These are phyloP conservation scores for Leucozona laternaria DNA, from an alignment of 2,888 invertebrate genomes.

Conservation along the genomic window DNA sequence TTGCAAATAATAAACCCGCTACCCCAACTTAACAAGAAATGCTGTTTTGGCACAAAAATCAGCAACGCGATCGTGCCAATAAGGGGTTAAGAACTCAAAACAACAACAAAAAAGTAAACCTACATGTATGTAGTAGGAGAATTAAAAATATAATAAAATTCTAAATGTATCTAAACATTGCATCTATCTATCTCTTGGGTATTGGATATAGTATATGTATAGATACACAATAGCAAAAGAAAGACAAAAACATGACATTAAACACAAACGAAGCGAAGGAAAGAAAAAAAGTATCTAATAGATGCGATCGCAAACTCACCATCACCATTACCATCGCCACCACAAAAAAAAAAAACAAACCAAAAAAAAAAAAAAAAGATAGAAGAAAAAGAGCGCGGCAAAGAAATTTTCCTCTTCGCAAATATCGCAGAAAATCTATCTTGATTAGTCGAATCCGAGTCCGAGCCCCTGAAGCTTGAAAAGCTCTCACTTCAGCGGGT, in stretches of 20 bases:
- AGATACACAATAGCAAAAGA: slow-evolving; percentile 50
- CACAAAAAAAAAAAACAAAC: slow-evolving; percentile 50
- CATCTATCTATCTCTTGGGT: slow-evolving; percentile 50
- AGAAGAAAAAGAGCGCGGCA: slow-evolving; percentile 49
- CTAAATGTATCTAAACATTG: slow-evolving; percentile 74
- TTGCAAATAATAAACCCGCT: slow-evolving; percentile 1
- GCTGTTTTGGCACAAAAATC: slow-evolving; percentile 36
- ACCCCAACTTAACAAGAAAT: neutral
- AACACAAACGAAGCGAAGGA: slow-evolving; percentile 34
- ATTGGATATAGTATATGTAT: slow-evolving; percentile 43
- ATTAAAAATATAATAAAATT: slow-evolving; percentile 30
- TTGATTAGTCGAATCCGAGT: slow-evolving; percentile 83
- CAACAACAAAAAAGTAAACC: slow-evolving; percentile 25
- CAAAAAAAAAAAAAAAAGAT: slow-evolving; percentile 29
- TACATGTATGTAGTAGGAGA: neutral
- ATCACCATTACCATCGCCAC: slow-evolving; percentile 33
- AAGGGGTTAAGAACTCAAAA: slow-evolving; percentile 20
- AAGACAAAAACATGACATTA: slow-evolving; percentile 58
- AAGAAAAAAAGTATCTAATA: slow-evolving; percentile 43
- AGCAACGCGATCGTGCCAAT: slow-evolving; percentile 8
- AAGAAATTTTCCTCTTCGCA: slow-evolving; percentile 77
- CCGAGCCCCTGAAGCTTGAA: slow-evolving; percentile 84
- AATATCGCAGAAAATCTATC: slow-evolving; percentile 78
- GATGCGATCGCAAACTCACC: slow-evolving; percentile 60
- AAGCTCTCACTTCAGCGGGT: slow-evolving; percentile 76